Conservation (phyloP, 1,140 invertebrate species). For the Pachyrhynchus sulphureomaculatus region DNA sequence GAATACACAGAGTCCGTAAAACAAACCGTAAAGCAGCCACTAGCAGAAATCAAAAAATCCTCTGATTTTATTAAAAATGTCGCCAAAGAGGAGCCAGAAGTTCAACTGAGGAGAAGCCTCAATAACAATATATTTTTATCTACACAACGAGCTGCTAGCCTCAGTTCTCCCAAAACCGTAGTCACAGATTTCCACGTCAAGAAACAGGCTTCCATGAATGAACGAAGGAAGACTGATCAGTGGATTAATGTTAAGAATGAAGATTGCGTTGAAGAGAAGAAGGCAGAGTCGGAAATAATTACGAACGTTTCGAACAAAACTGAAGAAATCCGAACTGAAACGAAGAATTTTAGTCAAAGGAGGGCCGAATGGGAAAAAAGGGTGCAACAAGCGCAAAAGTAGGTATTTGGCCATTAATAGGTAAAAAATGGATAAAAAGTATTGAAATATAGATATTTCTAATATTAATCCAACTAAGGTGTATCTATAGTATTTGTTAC, state of each 20-base stretch:
- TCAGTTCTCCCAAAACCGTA: conserved; percentile 33
- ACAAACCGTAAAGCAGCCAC: conserved; percentile 23
- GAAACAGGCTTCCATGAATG: conserved; percentile 40
- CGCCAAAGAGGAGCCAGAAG: conserved; percentile 19
- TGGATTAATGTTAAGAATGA: conserved; percentile 41
- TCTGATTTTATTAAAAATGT: conserved; percentile 13
- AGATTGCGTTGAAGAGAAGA: conserved; percentile 29
- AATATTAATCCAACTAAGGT: background rate
- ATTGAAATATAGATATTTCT: background rate
- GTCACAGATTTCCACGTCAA: conserved; percentile 33
- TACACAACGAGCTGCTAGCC: conserved; percentile 37
- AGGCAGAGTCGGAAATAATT: conserved; percentile 37
- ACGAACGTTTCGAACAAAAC: conserved; percentile 36
- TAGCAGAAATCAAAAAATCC: conserved; percentile 39
- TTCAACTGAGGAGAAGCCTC: conserved; percentile 21
- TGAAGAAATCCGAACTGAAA: conserved; percentile 54
- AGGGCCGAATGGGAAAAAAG: conserved; percentile 73
- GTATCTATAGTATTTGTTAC: too few species aligned
- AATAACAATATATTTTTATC: conserved; percentile 37
- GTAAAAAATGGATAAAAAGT: background rate
- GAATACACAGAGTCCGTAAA: conserved; percentile 14
- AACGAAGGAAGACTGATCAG: conserved; percentile 42
- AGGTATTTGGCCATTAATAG: conserved; percentile 20
- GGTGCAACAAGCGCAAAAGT: conserved; percentile 63
- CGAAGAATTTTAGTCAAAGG: conserved; percentile 70